Base-by-base conservation (phyloP, 2,113 vertebrate species). In the Saguinus midas region DNA sequence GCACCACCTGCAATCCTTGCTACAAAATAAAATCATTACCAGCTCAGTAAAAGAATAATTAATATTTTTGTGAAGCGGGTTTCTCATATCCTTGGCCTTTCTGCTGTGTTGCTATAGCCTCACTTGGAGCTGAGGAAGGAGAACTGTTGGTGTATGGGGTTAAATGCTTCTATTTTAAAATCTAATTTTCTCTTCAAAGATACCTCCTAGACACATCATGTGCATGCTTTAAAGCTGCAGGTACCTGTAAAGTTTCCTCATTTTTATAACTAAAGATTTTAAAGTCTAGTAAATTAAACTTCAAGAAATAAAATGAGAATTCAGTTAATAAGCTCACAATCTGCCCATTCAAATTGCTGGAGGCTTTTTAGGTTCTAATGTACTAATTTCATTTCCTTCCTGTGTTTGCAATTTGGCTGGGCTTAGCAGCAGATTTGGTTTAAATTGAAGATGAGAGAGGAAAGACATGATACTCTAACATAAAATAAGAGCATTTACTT, bases 111-210 rank as follows among this genome's bases (percentile, higher is more conserved):
- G 43, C 72, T 73, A 17, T 45, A 90, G 64, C 5, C 7, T 90
- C 6, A 6, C 43, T 70, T 90, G 66, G 52, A 75, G 95, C 45
- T 45, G 55, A 76, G 40, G 73, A 80, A 25, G 75, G 29, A 64
- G n/a, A 52, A 57, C 29, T 50, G 48, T 78, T n/a, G 10, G 40
- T 43, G 12, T 29, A n/a, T 21, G 76, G 43, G 43, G 78, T 83
- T 87, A 72, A 72, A 64, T 91, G 32, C 18, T 87, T 64, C 37
- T 87, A 79, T 79, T 95, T 82, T 79, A 58, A 25, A 58, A 79
- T 13, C 70, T 90, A 76, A 87, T 87, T 93, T 96, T 76, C 68
- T 83, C 68, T 78, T 83, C 81, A 90, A 78, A 88, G 75, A 50
- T 16, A n/a, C 23, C 37, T 50, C 61, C 29, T 78, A 64, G 45